These are phyloP conservation scores for Tenthredo distinguenda DNA, from an alignment of 2,888 invertebrate species.

Conservation along the genomic window DNA sequence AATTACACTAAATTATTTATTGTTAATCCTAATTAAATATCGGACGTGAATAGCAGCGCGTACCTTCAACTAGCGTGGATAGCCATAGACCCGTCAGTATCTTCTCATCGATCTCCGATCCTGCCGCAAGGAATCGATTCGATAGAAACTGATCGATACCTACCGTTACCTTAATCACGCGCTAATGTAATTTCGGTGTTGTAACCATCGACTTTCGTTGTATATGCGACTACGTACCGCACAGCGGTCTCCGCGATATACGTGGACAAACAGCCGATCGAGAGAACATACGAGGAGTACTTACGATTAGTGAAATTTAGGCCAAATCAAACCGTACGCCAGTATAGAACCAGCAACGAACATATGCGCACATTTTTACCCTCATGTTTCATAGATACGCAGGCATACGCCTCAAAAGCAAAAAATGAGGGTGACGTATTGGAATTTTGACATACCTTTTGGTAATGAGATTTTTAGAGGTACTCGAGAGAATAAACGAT, in stretches of 20 bases:
- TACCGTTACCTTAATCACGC: constrained; percentile 70
- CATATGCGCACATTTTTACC: constrained; percentile 11
- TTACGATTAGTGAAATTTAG: constrained; percentile 38
- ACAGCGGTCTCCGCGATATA: constrained; percentile 15
- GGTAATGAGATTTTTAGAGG: background rate
- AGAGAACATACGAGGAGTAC: background rate
- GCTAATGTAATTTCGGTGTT: constrained; percentile 51
- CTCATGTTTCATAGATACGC: background rate
- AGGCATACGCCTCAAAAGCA: background rate
- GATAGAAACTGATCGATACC: constrained; percentile 67
- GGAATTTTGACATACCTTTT: background rate
- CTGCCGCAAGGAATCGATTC: constrained; percentile 45
- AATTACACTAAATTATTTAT: constrained; percentile 68
- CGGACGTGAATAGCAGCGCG: constrained; percentile 64
- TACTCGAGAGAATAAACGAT: background rate
- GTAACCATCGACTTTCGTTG: constrained; percentile 30
- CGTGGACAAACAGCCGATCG: constrained; percentile 30
- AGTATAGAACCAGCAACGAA: background rate
- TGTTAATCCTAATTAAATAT: constrained; percentile 65
- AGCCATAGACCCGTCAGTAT: constrained; percentile 38
- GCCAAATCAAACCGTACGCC: constrained; percentile 28
- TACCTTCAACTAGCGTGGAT: constrained; percentile 58
- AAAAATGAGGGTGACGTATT: background rate
- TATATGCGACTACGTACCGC: background rate
- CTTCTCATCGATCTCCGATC: constrained; percentile 46